These are phyloP conservation scores for Calephelis perditalis DNA, from an alignment of 2,888 invertebrate genomes.

Conservation along the genomic window DNA sequence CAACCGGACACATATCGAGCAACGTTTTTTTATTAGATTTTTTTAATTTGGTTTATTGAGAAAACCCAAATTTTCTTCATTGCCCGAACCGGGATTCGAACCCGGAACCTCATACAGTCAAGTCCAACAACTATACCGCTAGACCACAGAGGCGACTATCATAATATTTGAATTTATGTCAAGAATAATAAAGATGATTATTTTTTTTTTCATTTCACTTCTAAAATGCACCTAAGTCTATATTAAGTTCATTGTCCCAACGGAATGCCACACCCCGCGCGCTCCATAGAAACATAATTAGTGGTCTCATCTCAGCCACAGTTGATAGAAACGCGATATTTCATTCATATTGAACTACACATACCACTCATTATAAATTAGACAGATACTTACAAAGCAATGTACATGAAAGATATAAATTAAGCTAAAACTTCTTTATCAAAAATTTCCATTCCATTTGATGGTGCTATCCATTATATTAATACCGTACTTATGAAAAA, in stretches of 20 bases:
- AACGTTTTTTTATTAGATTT: too few species aligned
- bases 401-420: slow-evolving; percentile 24
- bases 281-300: slow-evolving; percentile 72
- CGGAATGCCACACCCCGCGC: slow-evolving; percentile 65
- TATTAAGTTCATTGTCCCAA: slow-evolving; percentile 48
- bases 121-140: too few species aligned
- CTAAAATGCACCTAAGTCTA: slow-evolving; percentile 37
- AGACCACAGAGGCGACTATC: too few species aligned
- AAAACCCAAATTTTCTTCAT: too few species aligned
- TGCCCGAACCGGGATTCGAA: too few species aligned
- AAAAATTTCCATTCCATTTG: too few species aligned
- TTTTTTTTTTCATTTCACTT: slow-evolving; percentile 13
- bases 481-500: too few species aligned
- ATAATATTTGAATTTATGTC: neutral
- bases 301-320: slow-evolving; percentile 59
- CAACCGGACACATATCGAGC: too few species aligned
- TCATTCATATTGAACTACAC: slow-evolving; percentile 43
- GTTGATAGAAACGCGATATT: slow-evolving; percentile 43
- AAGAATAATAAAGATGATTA: neutral
- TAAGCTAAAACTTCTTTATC: too few species aligned
- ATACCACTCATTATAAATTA: slow-evolving; percentile 20
- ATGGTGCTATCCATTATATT: too few species aligned
- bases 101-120: too few species aligned
- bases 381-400: slow-evolving; percentile 27
- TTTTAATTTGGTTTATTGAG: too few species aligned